Evolutionary conservation across 2,797 vertebrate genomes (phyloP), one percentile per base, ranked within the genome.

Genomic region (Hapalemur alaotrensis): DNA sequence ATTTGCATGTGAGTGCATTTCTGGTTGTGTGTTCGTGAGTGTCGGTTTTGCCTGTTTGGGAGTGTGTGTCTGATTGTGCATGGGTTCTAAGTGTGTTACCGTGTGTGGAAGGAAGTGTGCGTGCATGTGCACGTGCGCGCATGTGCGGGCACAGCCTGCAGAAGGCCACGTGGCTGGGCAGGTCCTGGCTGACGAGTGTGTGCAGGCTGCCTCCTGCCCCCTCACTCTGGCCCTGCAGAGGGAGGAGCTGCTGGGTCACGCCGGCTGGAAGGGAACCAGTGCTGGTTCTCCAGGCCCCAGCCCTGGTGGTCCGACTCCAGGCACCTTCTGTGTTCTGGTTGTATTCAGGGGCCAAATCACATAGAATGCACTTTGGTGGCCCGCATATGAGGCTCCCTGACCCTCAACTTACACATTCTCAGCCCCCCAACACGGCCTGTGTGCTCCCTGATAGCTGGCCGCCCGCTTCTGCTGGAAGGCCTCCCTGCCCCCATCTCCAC

Each of bases 51-150:
- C 61, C 61, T 63, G 61, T 63, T n/a, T 38, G 48, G 11, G 30
- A 15, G 23, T 30, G 25, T 9, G 9, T 3, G 32, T n/a, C 63
- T 65, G 61, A 17, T 17, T 15, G 30, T 65, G 32, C 63, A 20
- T 65, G 63, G 15, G 63, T 18, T 65, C 32, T 20, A 15, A 65
- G 17, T n/a, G 32, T 65, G 63, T 65, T 65, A 32, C 14, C 9
- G 15, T 25, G 22, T 38, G 20, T 65, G 32, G 15, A 65, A n/a
- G 63, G 63, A 17, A n/a, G 94, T 7, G 23, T n/a, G 84, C 15
- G 12, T 15, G 32, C 8, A 22, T 5, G 35, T 3, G 14, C 11
- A 46, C 3, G 11, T 6, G 0, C 2, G 4, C 2, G 12, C 7
- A 6, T 20, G 50, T 13, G 4, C 12, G 35, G 3, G 10, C 65